A percentile compares a stretch with the other conserved stretches of the same genome.
Conservation (phyloP, 2,888 invertebrate species). For the Celastrina argiolus region DNA sequence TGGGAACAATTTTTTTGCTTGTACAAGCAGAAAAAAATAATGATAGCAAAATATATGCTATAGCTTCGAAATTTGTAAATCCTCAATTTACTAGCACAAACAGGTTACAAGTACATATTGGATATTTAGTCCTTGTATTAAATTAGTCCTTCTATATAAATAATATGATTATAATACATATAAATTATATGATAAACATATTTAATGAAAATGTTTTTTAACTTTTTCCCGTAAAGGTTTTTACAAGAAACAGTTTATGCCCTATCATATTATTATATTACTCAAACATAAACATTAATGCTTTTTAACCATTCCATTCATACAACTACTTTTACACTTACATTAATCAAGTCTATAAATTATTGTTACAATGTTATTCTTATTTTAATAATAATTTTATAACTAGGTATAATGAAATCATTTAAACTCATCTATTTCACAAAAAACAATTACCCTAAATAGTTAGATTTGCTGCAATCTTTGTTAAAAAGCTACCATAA, state of each 20-base stretch:
- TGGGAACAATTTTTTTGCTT: neutral
- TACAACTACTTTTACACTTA: constrained; percentile 33
- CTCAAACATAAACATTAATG: constrained; percentile 21
- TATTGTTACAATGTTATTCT: constrained; percentile 41
- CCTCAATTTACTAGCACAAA: neutral
- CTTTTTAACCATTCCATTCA: constrained; percentile 12
- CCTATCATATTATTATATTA: constrained; percentile 29
- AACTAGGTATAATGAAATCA: constrained; percentile 24
- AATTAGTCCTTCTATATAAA: too few species aligned
- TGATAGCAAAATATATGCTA: neutral
- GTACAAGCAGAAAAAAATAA: neutral
- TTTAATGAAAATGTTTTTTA: neutral
- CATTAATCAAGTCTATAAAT: constrained; percentile 42
- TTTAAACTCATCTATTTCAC: constrained; percentile 17
- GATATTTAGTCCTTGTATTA: too few species aligned
- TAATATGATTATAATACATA: too few species aligned
- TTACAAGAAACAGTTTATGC: constrained; percentile 25
- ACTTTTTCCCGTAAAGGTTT: neutral
- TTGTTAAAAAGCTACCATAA: constrained; percentile 33
- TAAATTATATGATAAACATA: too few species aligned
- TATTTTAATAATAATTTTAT: constrained; percentile 28
- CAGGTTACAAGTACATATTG: too few species aligned
- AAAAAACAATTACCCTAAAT: constrained; percentile 19
- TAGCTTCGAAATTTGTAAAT: neutral
- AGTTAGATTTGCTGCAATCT: constrained; percentile 18